Evolutionary conservation across 1,140 invertebrate genomes (phyloP).

Genomic region (Diorhabda sublineata): DNA sequence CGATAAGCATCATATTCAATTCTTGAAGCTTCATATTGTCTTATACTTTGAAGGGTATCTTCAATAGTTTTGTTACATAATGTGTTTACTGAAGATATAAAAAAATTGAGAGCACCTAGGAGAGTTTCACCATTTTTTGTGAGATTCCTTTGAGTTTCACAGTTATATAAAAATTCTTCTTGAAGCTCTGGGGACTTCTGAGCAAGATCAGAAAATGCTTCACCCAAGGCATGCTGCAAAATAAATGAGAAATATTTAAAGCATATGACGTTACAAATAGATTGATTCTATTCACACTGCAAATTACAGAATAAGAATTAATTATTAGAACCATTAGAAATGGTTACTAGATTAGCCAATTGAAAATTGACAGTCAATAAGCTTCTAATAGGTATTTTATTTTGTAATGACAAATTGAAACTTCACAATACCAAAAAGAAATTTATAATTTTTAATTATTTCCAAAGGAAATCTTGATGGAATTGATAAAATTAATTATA

Average conservation of each 20-base stretch:
- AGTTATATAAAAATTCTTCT: conserved; percentile 92
- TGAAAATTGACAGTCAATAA: too few species aligned
- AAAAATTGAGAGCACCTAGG: conserved; percentile 89
- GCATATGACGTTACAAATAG: too few species aligned
- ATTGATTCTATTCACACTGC: too few species aligned
- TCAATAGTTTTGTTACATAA: conserved; percentile 96
- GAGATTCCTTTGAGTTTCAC: conserved; percentile 88
- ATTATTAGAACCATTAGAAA: too few species aligned
- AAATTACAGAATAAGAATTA: too few species aligned
- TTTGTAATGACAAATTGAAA: too few species aligned
- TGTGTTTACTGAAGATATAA: conserved; percentile 92
- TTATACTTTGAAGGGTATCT: conserved; percentile 89
- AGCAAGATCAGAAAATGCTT: conserved; percentile 90
- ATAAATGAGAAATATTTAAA: background rate
- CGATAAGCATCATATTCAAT: conserved; percentile 97
- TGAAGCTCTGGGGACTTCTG: conserved; percentile 93
- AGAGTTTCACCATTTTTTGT: conserved; percentile 93
- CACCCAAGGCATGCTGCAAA: conserved; percentile 69
- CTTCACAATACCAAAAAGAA: too few species aligned
- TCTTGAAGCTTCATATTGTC: conserved; percentile 88
- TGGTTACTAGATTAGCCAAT: too few species aligned
- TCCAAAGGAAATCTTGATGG: too few species aligned
- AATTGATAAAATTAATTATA: too few species aligned
- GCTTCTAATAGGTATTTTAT: too few species aligned
- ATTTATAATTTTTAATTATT: too few species aligned